Conservation (phyloP, 2,797 vertebrate species). For the Florisuga fusca region DNA sequence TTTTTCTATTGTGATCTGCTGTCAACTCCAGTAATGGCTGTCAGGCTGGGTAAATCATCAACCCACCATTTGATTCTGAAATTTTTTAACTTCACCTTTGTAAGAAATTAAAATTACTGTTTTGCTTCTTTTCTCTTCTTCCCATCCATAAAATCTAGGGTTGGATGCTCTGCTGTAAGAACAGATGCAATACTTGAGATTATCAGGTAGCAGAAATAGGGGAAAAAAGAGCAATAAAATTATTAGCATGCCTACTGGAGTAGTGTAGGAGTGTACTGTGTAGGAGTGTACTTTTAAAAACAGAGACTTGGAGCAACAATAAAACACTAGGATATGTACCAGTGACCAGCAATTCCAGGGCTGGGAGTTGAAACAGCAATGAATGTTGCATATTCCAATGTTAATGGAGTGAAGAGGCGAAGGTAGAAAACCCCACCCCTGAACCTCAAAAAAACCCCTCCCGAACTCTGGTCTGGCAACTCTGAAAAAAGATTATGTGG, state of each 20-base stretch:
- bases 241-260: neutral
- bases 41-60: neutral
- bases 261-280: neutral
- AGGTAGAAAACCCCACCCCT: neutral
- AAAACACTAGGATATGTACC: neutral
- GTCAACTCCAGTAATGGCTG: accelerated
- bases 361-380: neutral
- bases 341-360: neutral
- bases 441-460: neutral
- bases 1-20: neutral
- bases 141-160: neutral
- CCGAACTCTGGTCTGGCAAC: neutral
- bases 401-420: neutral
- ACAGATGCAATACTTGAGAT: neutral
- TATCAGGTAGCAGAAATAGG: neutral
- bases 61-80: neutral
- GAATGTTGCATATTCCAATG: neutral
- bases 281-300: neutral
- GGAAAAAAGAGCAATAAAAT: neutral
- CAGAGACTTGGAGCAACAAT: neutral
- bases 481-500: neutral
- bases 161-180: neutral
- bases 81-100: neutral
- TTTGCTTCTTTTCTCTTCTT: neutral
- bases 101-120: neutral